Evolutionary conservation across 2,888 invertebrate species (phyloP), one percentile per base, ranked within the genome.

Genomic region (Heliconius charithonia): DNA sequence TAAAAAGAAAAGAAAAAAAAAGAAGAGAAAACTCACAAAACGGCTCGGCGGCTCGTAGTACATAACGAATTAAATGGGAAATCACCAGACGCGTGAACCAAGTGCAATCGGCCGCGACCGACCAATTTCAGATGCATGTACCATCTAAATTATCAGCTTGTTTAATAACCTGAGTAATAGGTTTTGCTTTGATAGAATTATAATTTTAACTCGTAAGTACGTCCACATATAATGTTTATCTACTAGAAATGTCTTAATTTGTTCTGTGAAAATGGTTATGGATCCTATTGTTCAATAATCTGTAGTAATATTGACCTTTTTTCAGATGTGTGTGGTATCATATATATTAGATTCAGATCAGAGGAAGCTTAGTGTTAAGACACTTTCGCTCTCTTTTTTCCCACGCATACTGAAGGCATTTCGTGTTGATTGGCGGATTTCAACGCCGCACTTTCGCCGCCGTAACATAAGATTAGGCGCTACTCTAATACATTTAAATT

Each of bases 61-160:
- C 72, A 72, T 72, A 59, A 25, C 32, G 73, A 90, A 88, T 89
- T 86, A 85, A 92, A 90, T 89, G 90, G 84, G 87, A 90, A 87
- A 84, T 85, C 87, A 87, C 32, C 59, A 72, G 59, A 72, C 88
- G 88, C 87, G 88, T 85, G 86, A 90, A 85, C 87, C 85, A 88
- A 89, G 86, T 81, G 88, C 91, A 93, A 91, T 93, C 90, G 90
- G 87, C 87, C 91, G 90, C 87, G 88, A 91, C 92, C 88, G 85
- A 83, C 89, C 93, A 93, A 93, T 93, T 93, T 92, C 87, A 92
- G 90, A 90, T 86, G 87, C 92, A 87, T 93, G 93, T 93, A 91
- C 88, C 91, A 90, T 91, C 92, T 91, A 92, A 93, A 92, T 93
- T 93, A 94, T 93, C 93, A 91, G 92, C 93, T 93, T 91, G 90